Percentiles rank a stretch among this genome's conserved stretches.
Conservation (phyloP, 2,888 invertebrate species). For the Orthosia gothica region DNA sequence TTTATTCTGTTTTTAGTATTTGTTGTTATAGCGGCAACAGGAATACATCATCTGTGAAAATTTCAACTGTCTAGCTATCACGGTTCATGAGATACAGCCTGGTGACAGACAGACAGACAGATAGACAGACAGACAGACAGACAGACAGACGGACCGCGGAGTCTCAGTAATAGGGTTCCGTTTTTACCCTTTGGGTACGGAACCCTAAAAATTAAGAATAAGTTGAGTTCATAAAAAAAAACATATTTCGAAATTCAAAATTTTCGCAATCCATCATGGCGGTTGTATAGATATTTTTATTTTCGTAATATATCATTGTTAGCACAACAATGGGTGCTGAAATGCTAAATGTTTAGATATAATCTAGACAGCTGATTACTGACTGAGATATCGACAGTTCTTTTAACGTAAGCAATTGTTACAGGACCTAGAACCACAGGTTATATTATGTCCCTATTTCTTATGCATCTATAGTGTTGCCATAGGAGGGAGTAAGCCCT, state of each 20-base stretch:
- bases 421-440: constrained; percentile 8
- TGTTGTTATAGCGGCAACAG: too few species aligned
- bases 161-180: too few species aligned
- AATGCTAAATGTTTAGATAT: constrained; percentile 60
- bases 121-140: too few species aligned
- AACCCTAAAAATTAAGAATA: too few species aligned
- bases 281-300: constrained; percentile 34
- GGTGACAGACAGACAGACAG: too few species aligned
- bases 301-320: constrained; percentile 64
- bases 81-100: too few species aligned
- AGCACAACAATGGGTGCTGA: constrained; percentile 63
- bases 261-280: constrained; percentile 32
- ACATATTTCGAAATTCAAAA: constrained; percentile 8
- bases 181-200: too few species aligned
- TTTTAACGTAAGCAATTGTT: constrained; percentile 42
- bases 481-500: not conserved
- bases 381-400: constrained; percentile 60
- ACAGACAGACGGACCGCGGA: too few species aligned
- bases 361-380: constrained; percentile 60
- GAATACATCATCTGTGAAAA: too few species aligned
- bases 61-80: too few species aligned
- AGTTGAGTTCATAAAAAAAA: not conserved
- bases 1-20: too few species aligned
- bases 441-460: not conserved
- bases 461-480: not conserved